Evolutionary conservation across 2,113 vertebrate genomes (phyloP).

Genomic region (Cairina moschata): DNA sequence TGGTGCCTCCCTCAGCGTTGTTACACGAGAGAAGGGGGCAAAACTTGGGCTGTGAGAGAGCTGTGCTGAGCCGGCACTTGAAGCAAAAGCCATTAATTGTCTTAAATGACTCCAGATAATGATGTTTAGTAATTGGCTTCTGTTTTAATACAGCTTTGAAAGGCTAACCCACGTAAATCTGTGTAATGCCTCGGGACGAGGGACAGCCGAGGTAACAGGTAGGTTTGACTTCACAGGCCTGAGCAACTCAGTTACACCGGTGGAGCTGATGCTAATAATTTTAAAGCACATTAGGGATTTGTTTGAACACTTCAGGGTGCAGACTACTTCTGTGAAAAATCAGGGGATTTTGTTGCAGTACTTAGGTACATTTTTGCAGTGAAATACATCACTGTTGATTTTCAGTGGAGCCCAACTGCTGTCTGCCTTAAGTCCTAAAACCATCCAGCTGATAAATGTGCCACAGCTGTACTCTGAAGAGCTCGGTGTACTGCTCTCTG

Average conservation of each 20-base stretch:
- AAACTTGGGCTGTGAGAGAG: conserved; percentile 3
- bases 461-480: background rate
- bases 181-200: conserved; percentile 4
- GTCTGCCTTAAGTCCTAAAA: background rate
- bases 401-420: background rate
- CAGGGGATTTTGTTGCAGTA: background rate
- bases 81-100: conserved; percentile 62
- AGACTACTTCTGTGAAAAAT: background rate
- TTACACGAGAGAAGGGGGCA: background rate
- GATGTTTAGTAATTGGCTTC: conserved; percentile 71
- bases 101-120: conserved; percentile 61
- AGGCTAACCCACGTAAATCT: conserved; percentile 55
- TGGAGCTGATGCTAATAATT: background rate
- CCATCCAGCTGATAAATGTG: background rate
- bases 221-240: background rate
- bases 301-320: background rate
- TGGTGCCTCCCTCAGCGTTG: background rate
- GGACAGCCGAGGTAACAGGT: background rate
- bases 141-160: conserved; percentile 72
- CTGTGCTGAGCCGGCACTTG: background rate
- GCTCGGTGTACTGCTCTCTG: background rate
- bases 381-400: background rate
- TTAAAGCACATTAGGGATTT: background rate
- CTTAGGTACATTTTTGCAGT: background rate
- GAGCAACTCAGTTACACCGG: background rate